Conservation (phyloP, 2,888 invertebrate genomes). For the Cryptocephalus moraei region DNA sequence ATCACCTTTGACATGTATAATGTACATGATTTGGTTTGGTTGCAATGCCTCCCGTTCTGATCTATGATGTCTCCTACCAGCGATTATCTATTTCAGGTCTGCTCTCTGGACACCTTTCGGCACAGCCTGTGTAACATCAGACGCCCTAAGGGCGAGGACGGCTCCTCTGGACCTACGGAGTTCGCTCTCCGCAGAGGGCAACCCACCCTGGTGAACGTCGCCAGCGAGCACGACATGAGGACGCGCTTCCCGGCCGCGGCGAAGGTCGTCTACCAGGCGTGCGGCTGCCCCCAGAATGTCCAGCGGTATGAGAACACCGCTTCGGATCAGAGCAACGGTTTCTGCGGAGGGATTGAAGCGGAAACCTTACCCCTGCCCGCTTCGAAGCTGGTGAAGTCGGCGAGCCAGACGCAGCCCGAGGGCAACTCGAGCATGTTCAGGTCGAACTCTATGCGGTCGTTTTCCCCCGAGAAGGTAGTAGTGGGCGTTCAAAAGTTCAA, state of each 20-base stretch:
- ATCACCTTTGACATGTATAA: too few relatives aligned
- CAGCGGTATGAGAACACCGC: conserved; percentile 10
- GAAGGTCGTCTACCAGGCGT: conserved; percentile 3
- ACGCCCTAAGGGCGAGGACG: conserved; percentile 10
- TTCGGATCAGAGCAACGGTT: conserved; percentile 5
- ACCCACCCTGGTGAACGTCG: conserved; percentile 20
- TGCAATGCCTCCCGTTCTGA: too few relatives aligned
- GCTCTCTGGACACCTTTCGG: too few relatives aligned
- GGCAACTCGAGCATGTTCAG: conserved; percentile 20
- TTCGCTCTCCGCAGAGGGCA: conserved; percentile 11
- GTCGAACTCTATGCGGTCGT: conserved; percentile 24
- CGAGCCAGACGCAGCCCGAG: conserved; percentile 19
- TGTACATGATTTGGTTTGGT: too few relatives aligned
- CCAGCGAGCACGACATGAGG: conserved; percentile 24
- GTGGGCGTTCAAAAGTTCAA: conserved; percentile 28
- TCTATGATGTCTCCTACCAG: too few relatives aligned
- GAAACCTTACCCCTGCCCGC: conserved; percentile 17
- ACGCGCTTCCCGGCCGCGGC: conserved; percentile 11
- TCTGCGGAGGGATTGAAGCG: conserved; percentile 19
- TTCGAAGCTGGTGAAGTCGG: conserved; percentile 22
- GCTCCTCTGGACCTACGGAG: not conserved
- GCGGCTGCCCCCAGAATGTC: conserved; percentile 3
- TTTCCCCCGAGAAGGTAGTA: conserved; percentile 40
- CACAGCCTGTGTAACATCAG: conserved; percentile 17
- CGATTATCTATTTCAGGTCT: too few relatives aligned